These are phyloP conservation scores for Gephyroberyx darwinii DNA, from an alignment of 2,797 vertebrate species.

Conservation along the genomic window DNA sequence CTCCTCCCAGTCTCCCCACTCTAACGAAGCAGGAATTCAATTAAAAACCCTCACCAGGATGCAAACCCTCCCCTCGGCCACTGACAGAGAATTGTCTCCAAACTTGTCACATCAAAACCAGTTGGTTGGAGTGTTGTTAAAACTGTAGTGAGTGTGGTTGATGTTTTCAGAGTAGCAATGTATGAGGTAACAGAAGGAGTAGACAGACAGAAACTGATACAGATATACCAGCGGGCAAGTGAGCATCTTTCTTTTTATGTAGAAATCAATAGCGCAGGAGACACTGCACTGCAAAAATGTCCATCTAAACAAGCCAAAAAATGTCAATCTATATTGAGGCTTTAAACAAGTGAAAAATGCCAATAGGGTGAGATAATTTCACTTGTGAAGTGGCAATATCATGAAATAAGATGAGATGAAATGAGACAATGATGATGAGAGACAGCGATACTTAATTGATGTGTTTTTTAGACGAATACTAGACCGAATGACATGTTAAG, in stretches of 20 bases:
- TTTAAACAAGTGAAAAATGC: too few species aligned
- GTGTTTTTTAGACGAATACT: too few species aligned
- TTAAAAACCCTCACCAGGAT: not conserved
- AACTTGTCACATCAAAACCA: not conserved
- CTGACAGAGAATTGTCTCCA: not conserved
- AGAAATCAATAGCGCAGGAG: constrained; percentile 56
- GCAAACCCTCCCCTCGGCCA: not conserved
- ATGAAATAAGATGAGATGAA: too few species aligned
- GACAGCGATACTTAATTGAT: too few species aligned
- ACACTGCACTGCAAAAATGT: not conserved
- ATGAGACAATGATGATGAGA: too few species aligned
- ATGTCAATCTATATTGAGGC: too few species aligned
- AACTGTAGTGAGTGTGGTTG: not conserved
- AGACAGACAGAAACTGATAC: constrained; percentile 33
- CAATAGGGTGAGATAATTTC: too few species aligned
- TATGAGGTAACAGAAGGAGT: constrained; percentile 12
- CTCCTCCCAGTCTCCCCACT: not conserved
- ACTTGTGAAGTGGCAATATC: too few species aligned
- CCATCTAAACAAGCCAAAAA: too few species aligned
- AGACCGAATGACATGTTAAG: too few species aligned
- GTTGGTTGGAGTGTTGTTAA: too few species aligned
- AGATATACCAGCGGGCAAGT: constrained; percentile 17
- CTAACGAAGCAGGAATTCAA: not conserved
- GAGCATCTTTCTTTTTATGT: constrained; percentile 3
- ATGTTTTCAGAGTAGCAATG: not conserved